Percentiles rank a stretch among this genome's conserved stretches.
phyloP scores from a whole-genome alignment of 2,888 invertebrate genomes.

The Clistopyga incitator region DNA sequence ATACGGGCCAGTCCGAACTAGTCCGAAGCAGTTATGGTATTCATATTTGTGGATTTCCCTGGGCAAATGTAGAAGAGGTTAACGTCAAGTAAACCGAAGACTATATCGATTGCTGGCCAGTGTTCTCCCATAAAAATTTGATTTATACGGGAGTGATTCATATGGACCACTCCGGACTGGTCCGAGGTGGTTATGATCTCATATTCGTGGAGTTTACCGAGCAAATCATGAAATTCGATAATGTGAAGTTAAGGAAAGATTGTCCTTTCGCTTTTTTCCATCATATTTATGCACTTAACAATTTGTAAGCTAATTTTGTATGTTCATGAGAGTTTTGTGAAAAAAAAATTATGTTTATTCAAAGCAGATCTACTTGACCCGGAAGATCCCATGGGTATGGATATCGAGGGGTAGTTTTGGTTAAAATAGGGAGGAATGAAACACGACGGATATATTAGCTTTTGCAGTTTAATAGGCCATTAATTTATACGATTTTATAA shows the following conservation, averaged over 20 bases:
- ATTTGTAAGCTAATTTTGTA: too few relatives aligned
- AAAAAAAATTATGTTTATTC: not conserved
- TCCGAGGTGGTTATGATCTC: not conserved
- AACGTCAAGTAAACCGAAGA: not conserved
- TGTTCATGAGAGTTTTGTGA: not conserved
- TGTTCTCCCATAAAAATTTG: too few relatives aligned
- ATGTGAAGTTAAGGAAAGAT: not conserved
- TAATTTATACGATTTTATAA: conserved; percentile 63
- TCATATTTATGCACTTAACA: too few relatives aligned
- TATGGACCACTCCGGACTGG: not conserved
- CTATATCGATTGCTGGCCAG: too few relatives aligned
- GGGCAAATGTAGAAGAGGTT: not conserved
- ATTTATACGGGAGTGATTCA: too few relatives aligned
- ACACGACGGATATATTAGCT: conserved; percentile 46
- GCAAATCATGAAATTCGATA: not conserved
- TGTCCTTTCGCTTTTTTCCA: too few relatives aligned
- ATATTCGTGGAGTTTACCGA: not conserved
- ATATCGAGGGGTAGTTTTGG: not conserved
- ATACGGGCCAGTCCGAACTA: not conserved
- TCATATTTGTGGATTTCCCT: not conserved
- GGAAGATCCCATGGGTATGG: not conserved
- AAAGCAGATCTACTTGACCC: not conserved
- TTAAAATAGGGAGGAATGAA: conserved; percentile 26
- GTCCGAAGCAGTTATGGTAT: not conserved
- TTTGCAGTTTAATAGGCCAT: conserved; percentile 52